Evolutionary conservation across 1,140 invertebrate species (phyloP).

Genomic region (Panagrolaimus sp.): DNA sequence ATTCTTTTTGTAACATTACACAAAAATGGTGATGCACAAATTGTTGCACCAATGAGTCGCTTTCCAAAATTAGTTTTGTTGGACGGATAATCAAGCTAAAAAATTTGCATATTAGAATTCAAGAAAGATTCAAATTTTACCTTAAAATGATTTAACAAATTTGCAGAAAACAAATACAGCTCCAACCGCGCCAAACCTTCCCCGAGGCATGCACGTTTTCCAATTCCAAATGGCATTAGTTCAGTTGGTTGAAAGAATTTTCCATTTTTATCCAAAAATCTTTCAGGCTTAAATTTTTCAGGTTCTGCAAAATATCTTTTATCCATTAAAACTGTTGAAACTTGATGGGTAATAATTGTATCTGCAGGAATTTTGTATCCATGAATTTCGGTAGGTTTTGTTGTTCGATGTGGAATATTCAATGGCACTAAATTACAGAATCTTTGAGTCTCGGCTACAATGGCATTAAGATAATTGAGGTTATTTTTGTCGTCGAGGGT

Average conservation of each 20-base stretch:
- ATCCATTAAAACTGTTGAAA: conserved; percentile 18
- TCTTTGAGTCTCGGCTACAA: conserved; percentile 19
- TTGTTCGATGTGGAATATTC: conserved; percentile 31
- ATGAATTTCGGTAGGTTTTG: conserved; percentile 22
- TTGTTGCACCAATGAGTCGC: no score
- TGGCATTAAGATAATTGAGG: not conserved
- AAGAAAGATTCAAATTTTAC: no score
- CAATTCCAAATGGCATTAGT: conserved; percentile 31
- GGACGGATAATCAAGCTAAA: no score
- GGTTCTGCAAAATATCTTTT: conserved; percentile 73
- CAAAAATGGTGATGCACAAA: no score
- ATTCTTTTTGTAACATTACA: no score
- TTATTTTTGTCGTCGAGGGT: not conserved
- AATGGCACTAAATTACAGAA: conserved; percentile 13
- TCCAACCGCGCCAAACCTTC: conserved; percentile 34
- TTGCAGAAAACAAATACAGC: conserved; percentile 32
- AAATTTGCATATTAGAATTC: no score
- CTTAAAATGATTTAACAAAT: conserved; percentile 29
- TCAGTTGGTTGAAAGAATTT: conserved; percentile 26
- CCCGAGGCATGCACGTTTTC: conserved; percentile 30
- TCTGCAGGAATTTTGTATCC: conserved; percentile 16
- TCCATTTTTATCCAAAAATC: conserved; percentile 65
- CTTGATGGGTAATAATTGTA: conserved; percentile 25
- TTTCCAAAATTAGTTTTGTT: no score
- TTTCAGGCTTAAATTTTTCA: conserved; percentile 73